Evolutionary conservation across 2,113 vertebrate genomes (phyloP), one percentile per base, ranked within the genome.

Genomic region (Xiphophorus hellerii): DNA sequence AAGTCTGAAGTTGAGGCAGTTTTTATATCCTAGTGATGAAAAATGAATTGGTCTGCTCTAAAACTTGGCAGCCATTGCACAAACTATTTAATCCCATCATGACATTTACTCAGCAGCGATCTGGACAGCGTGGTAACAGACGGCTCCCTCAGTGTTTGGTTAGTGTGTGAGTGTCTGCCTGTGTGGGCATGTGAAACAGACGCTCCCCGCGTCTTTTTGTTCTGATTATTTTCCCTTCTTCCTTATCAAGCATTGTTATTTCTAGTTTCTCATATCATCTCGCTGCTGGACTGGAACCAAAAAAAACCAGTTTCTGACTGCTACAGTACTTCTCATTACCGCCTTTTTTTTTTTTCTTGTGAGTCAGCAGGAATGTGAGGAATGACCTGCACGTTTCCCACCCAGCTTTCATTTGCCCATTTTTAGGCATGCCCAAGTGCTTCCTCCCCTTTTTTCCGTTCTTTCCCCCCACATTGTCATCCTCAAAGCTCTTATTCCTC

Each of bases 311-410:
- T 74, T 86, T 62, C 30, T 66, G 69, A 80, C 65, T 48, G 44
- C 6, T 3, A n/a, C 25, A n/a, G 31, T 31, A 28, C 62, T 67
- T 74, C 88, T 82, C 71, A 39, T 64, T 39, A 42, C 29, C 71
- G 67, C 78, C 75, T 80, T 37, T 37, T 7, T 33, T 7, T 33
- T 37, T 37, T 81, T 88, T 39, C 84, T 74, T 78, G 80, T 92
- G 90, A 92, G 87, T 92, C 92, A 92, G 90, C 90, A 91, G 92
- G 92, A 94, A 94, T 94, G 90, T 89, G 88, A 92, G 85, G 92
- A 93, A 93, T 93, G 89, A 92, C 85, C 85, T 69, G 83, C 76
- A 31, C 58, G 29, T 85, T 70, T 64, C 68, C 71, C 74, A 87
- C 83, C 86, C 90, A 78, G 76, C 79, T 84, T 88, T 88, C 82